phyloP scores from a whole-genome alignment of 2,888 invertebrate species.

The Dioctria rufipes region DNA sequence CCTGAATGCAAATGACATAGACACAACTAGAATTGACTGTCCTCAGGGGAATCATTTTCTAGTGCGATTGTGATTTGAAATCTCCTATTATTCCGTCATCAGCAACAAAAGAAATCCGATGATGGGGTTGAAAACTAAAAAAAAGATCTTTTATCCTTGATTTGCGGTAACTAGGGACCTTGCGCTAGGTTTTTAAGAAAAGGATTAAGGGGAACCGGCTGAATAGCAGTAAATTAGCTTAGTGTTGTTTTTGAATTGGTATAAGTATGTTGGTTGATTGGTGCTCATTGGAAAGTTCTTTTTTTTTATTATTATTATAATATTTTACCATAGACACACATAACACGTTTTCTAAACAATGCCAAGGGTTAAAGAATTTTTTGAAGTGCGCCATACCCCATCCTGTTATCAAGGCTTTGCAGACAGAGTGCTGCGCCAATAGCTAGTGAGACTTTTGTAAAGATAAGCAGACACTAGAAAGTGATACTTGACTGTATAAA shows the following conservation, averaged over 20 bases:
- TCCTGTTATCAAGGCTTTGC: neutral
- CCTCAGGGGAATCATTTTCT: slow-evolving; percentile 9
- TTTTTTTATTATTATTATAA: too few species aligned
- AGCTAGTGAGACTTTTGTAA: neutral
- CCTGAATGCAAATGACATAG: slow-evolving; percentile 1
- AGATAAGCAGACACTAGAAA: neutral
- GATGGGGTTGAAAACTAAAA: neutral
- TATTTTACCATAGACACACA: neutral
- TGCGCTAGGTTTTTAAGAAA: too few species aligned
- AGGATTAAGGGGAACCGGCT: too few species aligned
- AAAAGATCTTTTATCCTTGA: neutral
- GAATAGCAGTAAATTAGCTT: too few species aligned
- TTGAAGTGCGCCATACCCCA: neutral
- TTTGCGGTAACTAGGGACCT: too few species aligned
- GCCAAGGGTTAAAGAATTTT: neutral
- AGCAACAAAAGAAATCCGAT: neutral
- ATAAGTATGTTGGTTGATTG: too few species aligned
- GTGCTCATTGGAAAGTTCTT: too few species aligned
- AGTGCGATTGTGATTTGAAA: neutral
- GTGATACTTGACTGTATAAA: neutral
- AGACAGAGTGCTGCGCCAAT: neutral
- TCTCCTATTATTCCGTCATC: neutral
- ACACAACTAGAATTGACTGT: neutral
- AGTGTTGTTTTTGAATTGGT: too few species aligned
- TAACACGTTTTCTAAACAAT: neutral